Evolutionary conservation across 1,140 invertebrate genomes (phyloP).

Genomic region (Colletes latitarsis): DNA sequence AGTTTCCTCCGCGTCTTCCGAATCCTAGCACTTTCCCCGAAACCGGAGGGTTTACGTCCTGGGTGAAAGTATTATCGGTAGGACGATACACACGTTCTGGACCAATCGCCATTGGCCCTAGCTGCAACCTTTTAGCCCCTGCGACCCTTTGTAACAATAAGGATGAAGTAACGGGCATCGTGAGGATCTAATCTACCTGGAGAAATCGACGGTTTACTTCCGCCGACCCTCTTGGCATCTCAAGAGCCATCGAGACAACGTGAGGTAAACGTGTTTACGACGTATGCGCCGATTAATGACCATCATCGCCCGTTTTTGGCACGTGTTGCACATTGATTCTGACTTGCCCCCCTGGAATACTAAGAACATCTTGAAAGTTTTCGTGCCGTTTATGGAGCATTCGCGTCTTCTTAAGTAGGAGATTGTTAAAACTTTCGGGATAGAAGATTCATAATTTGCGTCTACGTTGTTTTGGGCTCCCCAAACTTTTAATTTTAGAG

Average conservation of each 20-base stretch:
- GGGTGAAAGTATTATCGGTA: constrained; percentile 69
- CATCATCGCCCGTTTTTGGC: too few relatives aligned
- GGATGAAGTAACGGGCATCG: constrained; percentile 1
- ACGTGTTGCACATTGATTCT: too few relatives aligned
- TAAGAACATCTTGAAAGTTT: too few relatives aligned
- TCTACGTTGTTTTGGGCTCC: too few relatives aligned
- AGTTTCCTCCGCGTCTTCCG: constrained; percentile 33
- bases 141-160: constrained; percentile 13
- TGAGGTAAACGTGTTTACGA: constrained; percentile 20
- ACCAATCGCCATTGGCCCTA: constrained; percentile 13
- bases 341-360: too few relatives aligned
- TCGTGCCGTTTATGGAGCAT: too few relatives aligned
- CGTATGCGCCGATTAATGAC: neutral
- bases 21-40: constrained; percentile 64
- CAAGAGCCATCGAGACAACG: too few relatives aligned
- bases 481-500: too few relatives aligned
- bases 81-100: constrained; percentile 24
- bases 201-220: constrained; percentile 18
- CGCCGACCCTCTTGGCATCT: neutral
- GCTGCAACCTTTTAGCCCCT: constrained; percentile 36
- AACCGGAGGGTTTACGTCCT: constrained; percentile 61
- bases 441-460: too few relatives aligned
- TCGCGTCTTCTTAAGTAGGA: too few relatives aligned
- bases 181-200: constrained; percentile 24
- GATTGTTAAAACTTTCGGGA: too few relatives aligned